These are phyloP conservation scores for Osmoderma eremita DNA, from an alignment of 2,888 invertebrate genomes.

Conservation along the genomic window DNA sequence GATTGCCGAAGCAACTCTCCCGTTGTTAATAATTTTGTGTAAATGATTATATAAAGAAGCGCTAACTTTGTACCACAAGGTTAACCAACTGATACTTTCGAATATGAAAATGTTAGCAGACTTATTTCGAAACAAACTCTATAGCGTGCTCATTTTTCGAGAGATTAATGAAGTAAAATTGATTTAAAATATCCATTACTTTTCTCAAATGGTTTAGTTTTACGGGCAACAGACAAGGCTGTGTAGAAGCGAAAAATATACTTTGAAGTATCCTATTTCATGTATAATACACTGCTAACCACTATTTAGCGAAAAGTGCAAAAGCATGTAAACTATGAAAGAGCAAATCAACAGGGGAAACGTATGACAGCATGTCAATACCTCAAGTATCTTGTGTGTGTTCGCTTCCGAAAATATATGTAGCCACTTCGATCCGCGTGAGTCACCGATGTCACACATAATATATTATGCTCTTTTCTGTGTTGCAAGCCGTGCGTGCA, in stretches of 20 bases:
- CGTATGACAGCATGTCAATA: conserved; percentile 30
- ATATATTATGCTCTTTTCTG: conserved; percentile 23
- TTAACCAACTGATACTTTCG: no score
- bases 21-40: no score
- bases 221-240: background rate
- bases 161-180: no score
- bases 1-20: no score
- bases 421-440: background rate
- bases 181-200: no score
- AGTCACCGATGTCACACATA: conserved; percentile 6
- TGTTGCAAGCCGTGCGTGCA: background rate
- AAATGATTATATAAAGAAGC: no score
- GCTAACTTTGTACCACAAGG: no score
- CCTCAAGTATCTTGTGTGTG: conserved; percentile 11
- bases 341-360: conserved; percentile 27
- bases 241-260: background rate
- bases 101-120: no score
- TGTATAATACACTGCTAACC: background rate
- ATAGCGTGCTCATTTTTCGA: no score
- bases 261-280: background rate
- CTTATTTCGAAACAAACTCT: no score
- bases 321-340: conserved; percentile 24
- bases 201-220: no score
- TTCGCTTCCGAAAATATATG: background rate
- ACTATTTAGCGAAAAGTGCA: conserved; percentile 20